Evolutionary conservation across 2,113 vertebrate genomes (phyloP).

Genomic region (Orientallactaga bullata): DNA sequence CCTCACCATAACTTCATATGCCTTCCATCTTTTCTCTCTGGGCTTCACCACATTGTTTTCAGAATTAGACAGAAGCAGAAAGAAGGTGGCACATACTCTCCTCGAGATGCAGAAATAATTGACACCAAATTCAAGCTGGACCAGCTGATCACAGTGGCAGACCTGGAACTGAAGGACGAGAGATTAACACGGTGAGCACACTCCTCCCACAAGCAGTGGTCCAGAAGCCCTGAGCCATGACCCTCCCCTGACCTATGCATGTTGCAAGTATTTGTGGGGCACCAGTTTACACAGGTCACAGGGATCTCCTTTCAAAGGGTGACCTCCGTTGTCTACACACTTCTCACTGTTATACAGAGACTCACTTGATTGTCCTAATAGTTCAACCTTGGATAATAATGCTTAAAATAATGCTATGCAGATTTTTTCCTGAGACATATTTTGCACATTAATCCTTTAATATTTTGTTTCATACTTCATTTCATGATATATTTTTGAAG

Average conservation of each 20-base stretch:
- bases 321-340: conserved; percentile 87
- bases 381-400: conserved; percentile 41
- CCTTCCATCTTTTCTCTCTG: neutral
- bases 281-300: conserved; percentile 90
- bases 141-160: conserved; percentile 97
- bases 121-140: conserved; percentile 98
- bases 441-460: conserved; percentile 38
- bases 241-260: conserved; percentile 92
- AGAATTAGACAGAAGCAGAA: conserved; percentile 97
- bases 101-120: conserved; percentile 96
- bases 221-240: conserved; percentile 89
- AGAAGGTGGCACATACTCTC: conserved; percentile 97
- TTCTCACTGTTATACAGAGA: conserved; percentile 86
- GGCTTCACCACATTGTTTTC: conserved; percentile 64
- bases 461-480: conserved; percentile 35
- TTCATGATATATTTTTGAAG: neutral
- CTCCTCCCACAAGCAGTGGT: conserved; percentile 86
- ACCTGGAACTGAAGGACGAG: conserved; percentile 97
- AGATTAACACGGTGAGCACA: conserved; percentile 95
- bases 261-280: conserved; percentile 94
- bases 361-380: conserved; percentile 86
- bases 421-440: conserved; percentile 7
- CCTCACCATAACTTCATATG: neutral
- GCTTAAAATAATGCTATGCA: too few relatives aligned
- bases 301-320: conserved; percentile 89